Percentiles rank a stretch among this genome's conserved stretches.
These are phyloP conservation scores for Caenorhabditis inopinata DNA, from an alignment of 1,140 invertebrate genomes.

Conservation along the genomic window DNA sequence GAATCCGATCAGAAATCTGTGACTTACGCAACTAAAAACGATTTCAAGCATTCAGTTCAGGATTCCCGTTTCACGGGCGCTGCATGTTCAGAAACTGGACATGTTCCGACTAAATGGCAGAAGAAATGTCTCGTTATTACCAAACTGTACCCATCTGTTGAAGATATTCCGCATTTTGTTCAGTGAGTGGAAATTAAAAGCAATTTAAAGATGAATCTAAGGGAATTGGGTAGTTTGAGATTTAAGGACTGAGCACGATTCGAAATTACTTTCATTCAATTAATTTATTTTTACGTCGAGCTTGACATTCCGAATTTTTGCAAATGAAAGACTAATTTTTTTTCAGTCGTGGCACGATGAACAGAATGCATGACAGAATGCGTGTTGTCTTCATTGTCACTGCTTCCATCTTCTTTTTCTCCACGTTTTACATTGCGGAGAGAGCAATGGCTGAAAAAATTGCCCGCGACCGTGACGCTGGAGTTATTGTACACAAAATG, in stretches of 20 bases:
- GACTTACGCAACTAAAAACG: conserved; percentile 39
- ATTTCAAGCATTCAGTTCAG: conserved; percentile 2
- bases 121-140: conserved; percentile 51
- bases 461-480: conserved; percentile 43
- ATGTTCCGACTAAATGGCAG: conserved; percentile 49
- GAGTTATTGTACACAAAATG: conserved; percentile 43
- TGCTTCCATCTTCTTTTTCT: conserved; percentile 49
- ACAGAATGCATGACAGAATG: conserved; percentile 55
- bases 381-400: conserved; percentile 56
- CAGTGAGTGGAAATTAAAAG: too few species aligned
- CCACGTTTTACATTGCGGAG: conserved; percentile 45
- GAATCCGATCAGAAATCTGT: background rate
- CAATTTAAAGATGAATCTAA: too few species aligned
- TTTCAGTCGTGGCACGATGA: conserved; percentile 54
- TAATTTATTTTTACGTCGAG: too few species aligned
- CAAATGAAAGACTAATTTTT: background rate
- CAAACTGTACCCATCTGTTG: conserved; percentile 44
- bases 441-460: conserved; percentile 37
- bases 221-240: too few species aligned
- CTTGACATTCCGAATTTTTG: too few species aligned
- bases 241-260: too few species aligned
- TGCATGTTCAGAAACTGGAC: conserved; percentile 37
- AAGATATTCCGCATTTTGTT: conserved; percentile 54
- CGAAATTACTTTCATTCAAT: too few species aligned
- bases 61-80: conserved; percentile 39